phyloP scores from a whole-genome alignment of 2,113 vertebrate species.

The Grammomys surdaster region DNA sequence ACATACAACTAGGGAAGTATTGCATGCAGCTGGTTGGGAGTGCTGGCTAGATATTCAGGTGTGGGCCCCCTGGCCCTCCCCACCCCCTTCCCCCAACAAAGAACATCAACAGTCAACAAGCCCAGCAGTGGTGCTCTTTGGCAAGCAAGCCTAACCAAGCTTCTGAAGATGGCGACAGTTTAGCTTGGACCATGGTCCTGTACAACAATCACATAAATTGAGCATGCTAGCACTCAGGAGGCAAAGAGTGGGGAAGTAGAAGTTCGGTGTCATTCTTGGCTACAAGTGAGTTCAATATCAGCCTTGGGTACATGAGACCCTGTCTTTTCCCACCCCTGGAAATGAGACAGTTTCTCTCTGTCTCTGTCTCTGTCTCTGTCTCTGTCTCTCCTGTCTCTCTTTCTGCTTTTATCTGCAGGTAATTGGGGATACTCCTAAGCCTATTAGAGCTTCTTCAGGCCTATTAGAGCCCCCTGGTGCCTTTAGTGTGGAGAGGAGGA shows the following conservation, averaged over 20 bases:
- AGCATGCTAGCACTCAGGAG: neutral
- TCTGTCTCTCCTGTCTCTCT: neutral
- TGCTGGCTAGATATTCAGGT: neutral
- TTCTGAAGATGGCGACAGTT: neutral
- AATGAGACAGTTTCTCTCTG: neutral
- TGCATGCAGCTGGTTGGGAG: neutral
- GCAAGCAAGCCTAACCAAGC: neutral
- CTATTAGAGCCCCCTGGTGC: too few relatives aligned
- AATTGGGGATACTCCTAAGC: neutral
- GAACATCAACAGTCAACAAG: neutral
- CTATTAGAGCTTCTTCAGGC: neutral
- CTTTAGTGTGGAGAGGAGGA: neutral
- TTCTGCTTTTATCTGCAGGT: neutral
- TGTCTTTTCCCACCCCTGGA: neutral
- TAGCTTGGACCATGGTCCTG: neutral
- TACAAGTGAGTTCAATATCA: neutral
- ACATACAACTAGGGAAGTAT: neutral
- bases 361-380: neutral
- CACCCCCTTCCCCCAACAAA: neutral
- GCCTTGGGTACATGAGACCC: neutral
- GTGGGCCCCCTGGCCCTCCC: neutral
- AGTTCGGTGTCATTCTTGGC: neutral
- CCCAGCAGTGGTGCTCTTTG: neutral
- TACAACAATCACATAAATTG: neutral
- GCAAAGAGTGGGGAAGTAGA: neutral